These are phyloP conservation scores for Dendrolimus punctatus DNA, from an alignment of 1,140 invertebrate species.

Conservation along the genomic window DNA sequence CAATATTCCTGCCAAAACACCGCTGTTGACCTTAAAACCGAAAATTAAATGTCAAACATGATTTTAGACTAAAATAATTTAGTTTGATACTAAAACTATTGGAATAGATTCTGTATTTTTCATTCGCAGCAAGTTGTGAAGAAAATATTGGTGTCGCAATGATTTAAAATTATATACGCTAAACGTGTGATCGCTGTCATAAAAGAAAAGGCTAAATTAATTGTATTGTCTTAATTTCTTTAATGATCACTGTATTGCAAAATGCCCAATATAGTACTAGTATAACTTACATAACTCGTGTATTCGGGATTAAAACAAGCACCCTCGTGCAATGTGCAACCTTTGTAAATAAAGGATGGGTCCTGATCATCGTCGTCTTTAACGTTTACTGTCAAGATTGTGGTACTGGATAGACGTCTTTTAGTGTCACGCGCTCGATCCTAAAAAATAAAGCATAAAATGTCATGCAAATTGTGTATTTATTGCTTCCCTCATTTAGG, in stretches of 20 bases:
- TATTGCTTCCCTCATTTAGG: no score
- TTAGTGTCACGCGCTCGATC: constrained; percentile 85
- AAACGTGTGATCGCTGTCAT: no score
- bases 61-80: no score
- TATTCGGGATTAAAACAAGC: constrained; percentile 90
- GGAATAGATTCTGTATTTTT: no score
- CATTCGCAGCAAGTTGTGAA: no score
- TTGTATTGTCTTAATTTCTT: no score
- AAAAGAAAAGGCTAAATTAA: no score
- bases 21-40: constrained; percentile 81
- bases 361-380: constrained; percentile 92
- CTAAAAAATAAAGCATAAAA: constrained; percentile 62
- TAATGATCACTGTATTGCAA: no score
- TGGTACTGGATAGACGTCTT: constrained; percentile 84
- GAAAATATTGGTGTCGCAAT: no score
- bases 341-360: constrained; percentile 89
- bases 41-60: background rate
- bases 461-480: background rate
- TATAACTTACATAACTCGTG: constrained; percentile 59
- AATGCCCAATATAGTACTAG: background rate
- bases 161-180: no score
- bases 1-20: constrained; percentile 85
- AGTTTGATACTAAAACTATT: no score
- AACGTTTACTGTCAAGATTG: constrained; percentile 89
- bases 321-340: constrained; percentile 83